Conservation (phyloP, 2,797 vertebrate genomes). For the Acrossocheilus fasciatus region DNA sequence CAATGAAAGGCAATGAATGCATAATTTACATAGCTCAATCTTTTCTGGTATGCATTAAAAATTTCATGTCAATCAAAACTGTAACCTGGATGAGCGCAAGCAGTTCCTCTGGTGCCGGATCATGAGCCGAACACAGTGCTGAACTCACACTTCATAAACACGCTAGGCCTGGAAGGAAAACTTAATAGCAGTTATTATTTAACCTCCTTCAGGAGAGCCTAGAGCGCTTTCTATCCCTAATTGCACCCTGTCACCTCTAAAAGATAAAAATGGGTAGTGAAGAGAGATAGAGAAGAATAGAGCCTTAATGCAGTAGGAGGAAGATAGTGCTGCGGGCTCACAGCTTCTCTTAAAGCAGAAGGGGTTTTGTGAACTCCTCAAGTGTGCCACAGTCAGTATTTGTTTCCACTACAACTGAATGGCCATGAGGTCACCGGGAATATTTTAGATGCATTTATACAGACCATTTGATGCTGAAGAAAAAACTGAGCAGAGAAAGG, state of each 20-base stretch:
- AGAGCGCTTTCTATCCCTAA: constrained; percentile 78
- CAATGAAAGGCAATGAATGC: constrained; percentile 1
- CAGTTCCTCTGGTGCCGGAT: neutral
- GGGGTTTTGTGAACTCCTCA: neutral
- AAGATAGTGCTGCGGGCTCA: neutral
- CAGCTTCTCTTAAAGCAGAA: neutral
- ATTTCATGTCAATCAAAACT: neutral
- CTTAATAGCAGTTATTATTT: constrained; percentile 76
- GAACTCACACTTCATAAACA: constrained; percentile 32
- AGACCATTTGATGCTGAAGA: neutral
- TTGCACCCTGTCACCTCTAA: constrained; percentile 77
- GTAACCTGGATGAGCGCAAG: neutral
- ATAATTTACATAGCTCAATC: neutral
- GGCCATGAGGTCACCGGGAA: neutral
- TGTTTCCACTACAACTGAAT: constrained; percentile 11
- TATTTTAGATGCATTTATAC: neutral
- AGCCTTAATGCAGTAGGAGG: constrained; percentile 21
- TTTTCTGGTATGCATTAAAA: neutral
- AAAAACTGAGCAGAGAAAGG: neutral
- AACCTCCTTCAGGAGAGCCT: constrained; percentile 67
- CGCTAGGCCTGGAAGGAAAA: constrained; percentile 56
- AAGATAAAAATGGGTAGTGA: constrained; percentile 64
- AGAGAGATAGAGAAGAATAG: constrained; percentile 32
- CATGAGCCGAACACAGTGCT: constrained; percentile 7
- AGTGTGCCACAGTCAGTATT: constrained; percentile 1